Percentiles rank a stretch among this genome's conserved stretches.
These are phyloP conservation scores for Amiota mariae DNA, from an alignment of 2,888 invertebrate genomes.

Conservation along the genomic window DNA sequence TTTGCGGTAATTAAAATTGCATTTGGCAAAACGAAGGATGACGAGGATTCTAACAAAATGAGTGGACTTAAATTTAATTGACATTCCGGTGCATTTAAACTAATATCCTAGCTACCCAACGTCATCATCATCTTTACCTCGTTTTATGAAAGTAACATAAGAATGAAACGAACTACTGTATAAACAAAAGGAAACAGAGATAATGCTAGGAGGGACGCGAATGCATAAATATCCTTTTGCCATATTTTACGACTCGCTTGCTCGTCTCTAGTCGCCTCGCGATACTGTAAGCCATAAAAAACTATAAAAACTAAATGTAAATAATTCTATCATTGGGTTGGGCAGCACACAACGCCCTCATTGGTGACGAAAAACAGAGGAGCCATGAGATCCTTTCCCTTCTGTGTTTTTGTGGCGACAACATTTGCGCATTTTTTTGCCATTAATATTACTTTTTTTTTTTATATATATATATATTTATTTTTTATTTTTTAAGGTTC, in stretches of 20 bases:
- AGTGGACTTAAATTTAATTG: conserved; percentile 57
- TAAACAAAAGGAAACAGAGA: conserved; percentile 21
- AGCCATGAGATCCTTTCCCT: conserved; percentile 5
- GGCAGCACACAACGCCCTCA: background rate
- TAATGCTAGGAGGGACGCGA: background rate
- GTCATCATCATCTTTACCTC: background rate
- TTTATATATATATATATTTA: conserved; percentile 27
- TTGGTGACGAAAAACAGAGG: conserved; percentile 36
- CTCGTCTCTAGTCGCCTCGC: conserved; percentile 36
- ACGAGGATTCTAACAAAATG: too few species aligned
- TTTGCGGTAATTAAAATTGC: conserved; percentile 65
- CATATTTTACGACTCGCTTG: conserved; percentile 55
- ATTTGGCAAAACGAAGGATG: conserved; percentile 41
- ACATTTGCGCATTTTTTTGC: conserved; percentile 24
- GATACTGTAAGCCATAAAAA: conserved; percentile 62
- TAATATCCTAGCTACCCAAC: conserved; percentile 45
- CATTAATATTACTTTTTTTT: conserved; percentile 26
- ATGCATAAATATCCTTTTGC: conserved; percentile 48
- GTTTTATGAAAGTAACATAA: background rate
- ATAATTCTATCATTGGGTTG: conserved; percentile 61
- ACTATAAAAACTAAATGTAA: conserved; percentile 71
- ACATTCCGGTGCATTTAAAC: conserved; percentile 59
- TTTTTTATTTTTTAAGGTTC: conserved; percentile 33
- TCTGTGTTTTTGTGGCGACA: background rate
- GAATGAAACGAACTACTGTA: background rate